phyloP scores from a whole-genome alignment of 2,888 invertebrate species.

The Phengaris arion region DNA sequence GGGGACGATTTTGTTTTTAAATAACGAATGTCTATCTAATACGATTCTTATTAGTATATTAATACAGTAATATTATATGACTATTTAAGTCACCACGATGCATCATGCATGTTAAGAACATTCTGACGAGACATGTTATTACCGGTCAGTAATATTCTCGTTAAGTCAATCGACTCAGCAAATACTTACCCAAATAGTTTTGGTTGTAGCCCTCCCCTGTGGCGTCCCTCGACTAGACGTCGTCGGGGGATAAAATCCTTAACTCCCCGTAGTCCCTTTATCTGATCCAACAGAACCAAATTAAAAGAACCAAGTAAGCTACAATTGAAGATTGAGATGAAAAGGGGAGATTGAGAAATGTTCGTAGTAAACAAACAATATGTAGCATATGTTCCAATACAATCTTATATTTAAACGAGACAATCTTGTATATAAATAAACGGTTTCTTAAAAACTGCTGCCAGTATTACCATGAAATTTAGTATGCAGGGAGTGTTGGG shows the following conservation, averaged over 20 bases:
- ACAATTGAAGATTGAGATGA: not conserved
- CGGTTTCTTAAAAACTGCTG: too few relatives aligned
- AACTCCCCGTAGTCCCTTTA: slow-evolving; percentile 8
- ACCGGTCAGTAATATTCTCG: not conserved
- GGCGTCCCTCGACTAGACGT: slow-evolving; percentile 6
- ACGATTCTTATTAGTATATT: too few relatives aligned
- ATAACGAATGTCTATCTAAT: too few relatives aligned
- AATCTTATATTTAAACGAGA: too few relatives aligned
- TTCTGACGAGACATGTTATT: not conserved
- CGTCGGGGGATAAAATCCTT: slow-evolving; percentile 3
- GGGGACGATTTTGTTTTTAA: too few relatives aligned
- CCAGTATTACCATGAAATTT: too few relatives aligned
- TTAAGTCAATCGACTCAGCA: not conserved
- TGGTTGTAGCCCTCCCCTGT: slow-evolving; percentile 4
- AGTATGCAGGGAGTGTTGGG: too few relatives aligned
- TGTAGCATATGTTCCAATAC: too few relatives aligned
- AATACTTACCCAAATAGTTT: slow-evolving; percentile 7
- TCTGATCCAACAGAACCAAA: slow-evolving; percentile 10
- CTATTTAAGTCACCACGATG: too few relatives aligned
- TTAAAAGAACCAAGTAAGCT: not conserved
- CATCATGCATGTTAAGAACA: not conserved
- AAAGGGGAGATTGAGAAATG: not conserved
- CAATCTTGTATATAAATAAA: too few relatives aligned
- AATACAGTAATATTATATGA: too few relatives aligned
- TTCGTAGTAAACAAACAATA: not conserved